Conservation (phyloP, 2,797 vertebrate genomes). For the Pyrocephalus nanus region DNA sequence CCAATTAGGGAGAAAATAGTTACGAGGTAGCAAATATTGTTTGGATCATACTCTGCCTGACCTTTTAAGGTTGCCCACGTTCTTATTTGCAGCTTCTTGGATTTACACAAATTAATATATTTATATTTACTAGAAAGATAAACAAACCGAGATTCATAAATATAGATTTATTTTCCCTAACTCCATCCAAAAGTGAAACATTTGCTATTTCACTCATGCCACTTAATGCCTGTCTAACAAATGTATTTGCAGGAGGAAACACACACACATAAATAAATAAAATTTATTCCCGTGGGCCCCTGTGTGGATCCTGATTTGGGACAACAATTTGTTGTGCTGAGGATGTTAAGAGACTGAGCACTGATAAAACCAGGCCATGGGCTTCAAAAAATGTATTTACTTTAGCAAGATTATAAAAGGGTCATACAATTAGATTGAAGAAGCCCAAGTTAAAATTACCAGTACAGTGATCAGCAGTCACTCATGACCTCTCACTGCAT, state of each 20-base stretch:
- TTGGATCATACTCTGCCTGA: constrained; percentile 7
- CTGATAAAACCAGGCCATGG: neutral
- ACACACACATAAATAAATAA: neutral
- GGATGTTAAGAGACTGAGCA: neutral
- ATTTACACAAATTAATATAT: constrained; percentile 32
- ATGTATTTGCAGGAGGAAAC: neutral
- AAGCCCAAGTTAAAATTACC: neutral
- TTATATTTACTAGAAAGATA: neutral
- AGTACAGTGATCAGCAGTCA: neutral
- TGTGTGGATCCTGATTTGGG: neutral
- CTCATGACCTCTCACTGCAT: neutral
- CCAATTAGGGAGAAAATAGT: neutral
- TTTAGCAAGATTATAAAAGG: neutral
- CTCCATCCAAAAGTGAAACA: neutral
- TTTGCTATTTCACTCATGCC: neutral
- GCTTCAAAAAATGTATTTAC: neutral
- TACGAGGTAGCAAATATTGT: neutral
- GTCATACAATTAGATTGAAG: neutral
- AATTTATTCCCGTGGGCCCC: neutral
- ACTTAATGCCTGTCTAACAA: neutral
- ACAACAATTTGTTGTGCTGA: neutral
- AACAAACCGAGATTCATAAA: neutral
- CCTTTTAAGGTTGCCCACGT: constrained; percentile 25
- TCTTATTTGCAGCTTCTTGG: constrained; percentile 34
- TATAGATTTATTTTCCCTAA: neutral